These are phyloP conservation scores for Altica lythri DNA, from an alignment of 2,888 invertebrate species.

Conservation along the genomic window DNA sequence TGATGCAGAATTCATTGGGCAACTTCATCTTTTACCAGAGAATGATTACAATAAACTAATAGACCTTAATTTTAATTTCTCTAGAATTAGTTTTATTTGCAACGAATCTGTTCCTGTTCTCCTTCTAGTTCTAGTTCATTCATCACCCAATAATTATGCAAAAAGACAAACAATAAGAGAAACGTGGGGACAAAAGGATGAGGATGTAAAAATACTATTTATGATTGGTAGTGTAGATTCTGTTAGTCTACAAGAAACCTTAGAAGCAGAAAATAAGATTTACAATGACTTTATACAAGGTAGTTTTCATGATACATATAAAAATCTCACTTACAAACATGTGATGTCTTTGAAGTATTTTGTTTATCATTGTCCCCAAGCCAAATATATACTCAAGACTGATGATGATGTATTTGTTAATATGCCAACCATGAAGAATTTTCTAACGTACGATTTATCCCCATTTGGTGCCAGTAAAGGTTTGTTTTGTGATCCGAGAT, in stretches of 20 bases:
- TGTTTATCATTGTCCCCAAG: conserved; percentile 69
- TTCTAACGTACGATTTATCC: conserved; percentile 63
- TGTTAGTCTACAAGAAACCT: conserved; percentile 41
- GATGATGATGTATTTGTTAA: conserved; percentile 82
- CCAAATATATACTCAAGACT: conserved; percentile 70
- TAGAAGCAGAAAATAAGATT: conserved; percentile 61
- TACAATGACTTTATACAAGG: conserved; percentile 77
- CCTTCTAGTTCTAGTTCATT: conserved; percentile 70
- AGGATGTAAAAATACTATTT: conserved; percentile 67
- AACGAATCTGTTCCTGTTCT: conserved; percentile 46
- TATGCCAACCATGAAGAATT: conserved; percentile 65
- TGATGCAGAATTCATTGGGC: conserved; percentile 38
- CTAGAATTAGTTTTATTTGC: conserved; percentile 36
- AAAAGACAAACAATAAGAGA: conserved; percentile 71
- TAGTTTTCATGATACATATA: conserved; percentile 75
- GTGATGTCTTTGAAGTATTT: conserved; percentile 82
- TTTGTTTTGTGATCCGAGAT: conserved; percentile 66
- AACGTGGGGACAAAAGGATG: conserved; percentile 71
- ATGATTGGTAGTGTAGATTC: conserved; percentile 65
- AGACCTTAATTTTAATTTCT: conserved; percentile 39
- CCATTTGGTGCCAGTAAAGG: conserved; percentile 66
- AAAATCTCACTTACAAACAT: conserved; percentile 84
- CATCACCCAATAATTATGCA: conserved; percentile 68
- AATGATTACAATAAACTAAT: conserved; percentile 42
- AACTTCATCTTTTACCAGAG: conserved; percentile 32